These are phyloP conservation scores for Triplophysa dalaica DNA, from an alignment of 2,113 vertebrate genomes.

Conservation along the genomic window DNA sequence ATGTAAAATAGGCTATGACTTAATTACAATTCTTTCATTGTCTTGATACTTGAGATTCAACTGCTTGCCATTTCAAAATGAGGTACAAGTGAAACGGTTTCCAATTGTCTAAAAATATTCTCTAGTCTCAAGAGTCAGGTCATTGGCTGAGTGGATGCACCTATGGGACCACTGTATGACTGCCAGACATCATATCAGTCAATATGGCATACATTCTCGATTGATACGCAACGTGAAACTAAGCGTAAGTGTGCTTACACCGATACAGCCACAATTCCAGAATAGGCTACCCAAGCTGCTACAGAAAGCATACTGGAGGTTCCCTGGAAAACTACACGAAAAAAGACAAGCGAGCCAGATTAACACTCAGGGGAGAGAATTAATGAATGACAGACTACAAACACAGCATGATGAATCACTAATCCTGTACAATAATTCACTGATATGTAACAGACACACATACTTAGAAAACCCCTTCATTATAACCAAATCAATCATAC, in stretches of 20 bases:
- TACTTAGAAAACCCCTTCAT: background rate
- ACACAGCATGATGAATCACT: conserved; percentile 42
- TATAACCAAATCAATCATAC: conserved; percentile 4
- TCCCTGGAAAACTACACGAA: conserved; percentile 37
- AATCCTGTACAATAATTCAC: background rate
- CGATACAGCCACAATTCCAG: conserved; percentile 9
- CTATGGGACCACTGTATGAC: no score
- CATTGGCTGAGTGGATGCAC: background rate
- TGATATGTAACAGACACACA: conserved; percentile 8
- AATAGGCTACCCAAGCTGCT: background rate
- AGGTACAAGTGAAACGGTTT: background rate
- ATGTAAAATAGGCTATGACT: no score
- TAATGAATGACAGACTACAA: conserved; percentile 42
- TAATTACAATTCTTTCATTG: background rate
- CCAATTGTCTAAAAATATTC: background rate
- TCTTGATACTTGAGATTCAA: background rate
- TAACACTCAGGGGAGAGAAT: conserved; percentile 17
- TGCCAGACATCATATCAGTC: no score
- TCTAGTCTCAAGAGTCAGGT: no score
- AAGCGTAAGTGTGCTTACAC: background rate
- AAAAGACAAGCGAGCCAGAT: conserved; percentile 22
- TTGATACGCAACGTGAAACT: background rate
- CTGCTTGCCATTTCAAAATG: background rate
- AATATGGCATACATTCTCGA: background rate
- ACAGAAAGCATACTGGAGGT: background rate